phyloP scores from a whole-genome alignment of 2,888 invertebrate species.

The Xestia rhomboidea region DNA sequence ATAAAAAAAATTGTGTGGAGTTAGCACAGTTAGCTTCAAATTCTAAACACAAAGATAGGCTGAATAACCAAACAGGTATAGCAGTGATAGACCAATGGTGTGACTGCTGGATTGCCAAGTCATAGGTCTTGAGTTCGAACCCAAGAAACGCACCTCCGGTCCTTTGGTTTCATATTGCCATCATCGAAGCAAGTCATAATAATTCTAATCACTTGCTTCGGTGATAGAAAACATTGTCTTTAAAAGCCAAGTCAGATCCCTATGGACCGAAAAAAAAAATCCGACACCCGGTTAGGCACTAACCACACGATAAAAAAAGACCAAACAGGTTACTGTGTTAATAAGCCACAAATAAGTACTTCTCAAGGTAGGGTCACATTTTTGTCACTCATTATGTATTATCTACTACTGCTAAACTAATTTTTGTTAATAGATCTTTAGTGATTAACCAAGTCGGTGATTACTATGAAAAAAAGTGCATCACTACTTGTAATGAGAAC shows the following conservation, averaged over 20 bases:
- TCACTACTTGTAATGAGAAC: neutral
- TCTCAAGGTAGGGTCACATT: conserved; percentile 35
- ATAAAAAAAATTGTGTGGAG: neutral
- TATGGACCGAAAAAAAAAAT: neutral
- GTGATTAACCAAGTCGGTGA: neutral
- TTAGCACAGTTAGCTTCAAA: neutral
- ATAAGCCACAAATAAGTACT: conserved; percentile 5
- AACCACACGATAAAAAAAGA: neutral
- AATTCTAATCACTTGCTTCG: no score
- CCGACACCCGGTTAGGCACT: no score
- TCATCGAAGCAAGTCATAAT: no score
- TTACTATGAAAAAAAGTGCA: neutral
- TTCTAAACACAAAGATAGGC: conserved; percentile 3
- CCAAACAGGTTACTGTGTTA: conserved; percentile 37
- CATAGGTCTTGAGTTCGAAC: no score
- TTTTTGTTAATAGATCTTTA: neutral
- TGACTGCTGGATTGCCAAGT: no score
- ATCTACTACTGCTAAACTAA: conserved; percentile 5
- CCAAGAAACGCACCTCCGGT: no score
- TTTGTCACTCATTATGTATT: conserved; percentile 40
- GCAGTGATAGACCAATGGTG: neutral
- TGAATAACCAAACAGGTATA: conserved; percentile 22
- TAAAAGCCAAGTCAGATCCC: no score
- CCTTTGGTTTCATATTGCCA: neutral
- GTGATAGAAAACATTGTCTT: no score